A percentile compares a stretch with the other conserved stretches of the same genome.
phyloP scores from a whole-genome alignment of 2,113 vertebrate species.

The Athene cunicularia region DNA sequence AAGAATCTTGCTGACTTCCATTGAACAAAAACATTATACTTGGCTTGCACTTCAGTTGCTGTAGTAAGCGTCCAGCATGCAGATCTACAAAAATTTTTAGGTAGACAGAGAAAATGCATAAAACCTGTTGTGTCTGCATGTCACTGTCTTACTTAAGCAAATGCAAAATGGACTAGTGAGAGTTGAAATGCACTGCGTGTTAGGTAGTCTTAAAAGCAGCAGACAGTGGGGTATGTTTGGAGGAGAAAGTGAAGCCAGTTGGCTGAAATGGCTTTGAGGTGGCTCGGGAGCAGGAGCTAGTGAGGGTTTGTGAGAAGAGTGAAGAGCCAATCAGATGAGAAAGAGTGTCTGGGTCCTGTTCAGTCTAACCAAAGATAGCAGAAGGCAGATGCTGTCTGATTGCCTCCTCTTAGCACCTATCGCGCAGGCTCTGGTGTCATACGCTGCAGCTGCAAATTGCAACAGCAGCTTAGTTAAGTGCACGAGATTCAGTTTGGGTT shows the following conservation, averaged over 20 bases:
- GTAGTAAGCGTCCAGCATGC: background rate
- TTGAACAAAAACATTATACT: background rate
- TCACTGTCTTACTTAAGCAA: background rate
- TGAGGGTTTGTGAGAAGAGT: background rate
- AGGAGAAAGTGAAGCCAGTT: background rate
- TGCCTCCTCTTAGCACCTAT: background rate
- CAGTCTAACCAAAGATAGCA: background rate
- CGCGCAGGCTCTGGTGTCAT: rapidly evolving
- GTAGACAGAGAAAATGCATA: background rate
- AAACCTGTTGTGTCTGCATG: background rate
- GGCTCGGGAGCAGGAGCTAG: background rate
- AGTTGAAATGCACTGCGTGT: background rate
- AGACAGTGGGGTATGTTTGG: background rate
- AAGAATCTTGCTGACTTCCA: background rate
- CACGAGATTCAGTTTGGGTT: background rate
- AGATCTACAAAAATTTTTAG: background rate
- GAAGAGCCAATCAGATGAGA: background rate
- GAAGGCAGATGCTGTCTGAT: background rate
- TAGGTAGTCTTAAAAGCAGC: background rate
- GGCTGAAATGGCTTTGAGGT: background rate
- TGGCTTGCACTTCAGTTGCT: background rate
- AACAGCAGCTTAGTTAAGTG: background rate
- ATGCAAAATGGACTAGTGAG: background rate
- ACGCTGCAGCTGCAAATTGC: background rate
- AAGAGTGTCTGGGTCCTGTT: background rate